phyloP scores from a whole-genome alignment of 2,888 invertebrate genomes.

The Embidobia sp. region DNA sequence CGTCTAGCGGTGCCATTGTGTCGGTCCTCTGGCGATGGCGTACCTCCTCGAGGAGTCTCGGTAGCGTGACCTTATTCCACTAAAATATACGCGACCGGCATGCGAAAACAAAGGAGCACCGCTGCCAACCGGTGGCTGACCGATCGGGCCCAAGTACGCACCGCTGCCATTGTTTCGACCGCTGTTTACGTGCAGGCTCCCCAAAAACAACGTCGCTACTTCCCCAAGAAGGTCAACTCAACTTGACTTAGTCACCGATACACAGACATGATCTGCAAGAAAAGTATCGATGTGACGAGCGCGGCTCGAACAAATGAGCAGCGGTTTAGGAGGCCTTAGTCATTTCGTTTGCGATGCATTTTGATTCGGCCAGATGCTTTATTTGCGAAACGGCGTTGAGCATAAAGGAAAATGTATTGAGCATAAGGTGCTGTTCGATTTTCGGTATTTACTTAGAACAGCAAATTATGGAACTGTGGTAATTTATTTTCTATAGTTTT shows the following conservation, averaged over 20 bases:
- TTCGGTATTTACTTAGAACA: no score
- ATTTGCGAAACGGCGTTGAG: no score
- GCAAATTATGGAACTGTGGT: no score
- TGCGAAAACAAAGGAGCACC: slow-evolving; percentile 71
- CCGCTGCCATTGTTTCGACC: slow-evolving; percentile 66
- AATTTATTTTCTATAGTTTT: no score
- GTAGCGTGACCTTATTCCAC: slow-evolving; percentile 77
- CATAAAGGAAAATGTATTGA: no score
- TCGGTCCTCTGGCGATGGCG: slow-evolving; percentile 70
- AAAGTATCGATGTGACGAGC: slow-evolving; percentile 21
- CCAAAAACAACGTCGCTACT: slow-evolving; percentile 52
- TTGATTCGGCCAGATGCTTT: no score
- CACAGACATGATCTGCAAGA: slow-evolving; percentile 45
- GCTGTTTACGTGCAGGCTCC: slow-evolving; percentile 59
- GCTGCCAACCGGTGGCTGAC: slow-evolving; percentile 67
- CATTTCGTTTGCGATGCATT: no score
- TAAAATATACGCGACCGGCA: slow-evolving; percentile 75
- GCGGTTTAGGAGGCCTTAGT: no score
- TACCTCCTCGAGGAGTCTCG: slow-evolving; percentile 71
- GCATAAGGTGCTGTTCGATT: no score
- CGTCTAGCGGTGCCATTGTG: slow-evolving; percentile 73
- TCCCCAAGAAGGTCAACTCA: slow-evolving; percentile 57
- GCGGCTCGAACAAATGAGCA: no score
- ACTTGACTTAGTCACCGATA: slow-evolving; percentile 42
- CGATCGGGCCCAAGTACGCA: slow-evolving; percentile 68